Conservation (phyloP, 2,888 invertebrate species). For the Linnaemya tessellans region DNA sequence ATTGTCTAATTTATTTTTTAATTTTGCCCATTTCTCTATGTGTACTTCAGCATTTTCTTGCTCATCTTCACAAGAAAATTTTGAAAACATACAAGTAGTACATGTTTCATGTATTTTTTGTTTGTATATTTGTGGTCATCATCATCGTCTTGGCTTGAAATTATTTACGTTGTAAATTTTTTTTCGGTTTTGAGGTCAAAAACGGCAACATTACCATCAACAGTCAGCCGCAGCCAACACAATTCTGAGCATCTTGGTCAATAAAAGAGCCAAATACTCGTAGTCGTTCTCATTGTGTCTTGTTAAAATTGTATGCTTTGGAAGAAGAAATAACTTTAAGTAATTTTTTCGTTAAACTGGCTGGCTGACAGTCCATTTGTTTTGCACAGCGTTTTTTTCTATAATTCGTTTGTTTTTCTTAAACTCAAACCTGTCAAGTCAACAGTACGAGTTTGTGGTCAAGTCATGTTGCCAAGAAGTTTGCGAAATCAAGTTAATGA, state of each 20-base stretch:
- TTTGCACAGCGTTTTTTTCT: conserved; percentile 2
- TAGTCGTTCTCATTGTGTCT: conserved; percentile 18
- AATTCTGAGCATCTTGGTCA: conserved; percentile 25
- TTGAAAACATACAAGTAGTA: background rate
- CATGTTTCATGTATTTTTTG: conserved; percentile 22
- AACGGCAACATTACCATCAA: conserved; percentile 38
- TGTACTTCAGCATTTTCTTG: conserved; percentile 8
- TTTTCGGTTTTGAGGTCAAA: conserved; percentile 69
- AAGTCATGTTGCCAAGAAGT: conserved; percentile 28
- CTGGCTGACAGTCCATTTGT: conserved; percentile 15
- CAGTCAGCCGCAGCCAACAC: conserved; percentile 32
- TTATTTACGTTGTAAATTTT: conserved; percentile 44
- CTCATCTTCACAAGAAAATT: conserved; percentile 7
- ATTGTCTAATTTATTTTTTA: background rate
- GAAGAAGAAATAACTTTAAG: background rate
- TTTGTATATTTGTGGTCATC: conserved; percentile 39
- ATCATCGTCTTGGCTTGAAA: conserved; percentile 22
- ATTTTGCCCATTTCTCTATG: background rate
- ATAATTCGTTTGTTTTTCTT: conserved; percentile 13
- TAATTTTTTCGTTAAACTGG: conserved; percentile 19
- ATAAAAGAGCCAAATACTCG: conserved; percentile 13
- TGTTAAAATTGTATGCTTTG: conserved; percentile 44
- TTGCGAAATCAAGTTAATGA: conserved; percentile 31
- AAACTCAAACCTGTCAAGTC: conserved; percentile 4
- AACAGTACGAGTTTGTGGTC: conserved; percentile 38